Percentiles rank a stretch among this genome's conserved stretches.
Evolutionary conservation across 2,113 vertebrate genomes (phyloP).

Genomic region (Alectura lathami): DNA sequence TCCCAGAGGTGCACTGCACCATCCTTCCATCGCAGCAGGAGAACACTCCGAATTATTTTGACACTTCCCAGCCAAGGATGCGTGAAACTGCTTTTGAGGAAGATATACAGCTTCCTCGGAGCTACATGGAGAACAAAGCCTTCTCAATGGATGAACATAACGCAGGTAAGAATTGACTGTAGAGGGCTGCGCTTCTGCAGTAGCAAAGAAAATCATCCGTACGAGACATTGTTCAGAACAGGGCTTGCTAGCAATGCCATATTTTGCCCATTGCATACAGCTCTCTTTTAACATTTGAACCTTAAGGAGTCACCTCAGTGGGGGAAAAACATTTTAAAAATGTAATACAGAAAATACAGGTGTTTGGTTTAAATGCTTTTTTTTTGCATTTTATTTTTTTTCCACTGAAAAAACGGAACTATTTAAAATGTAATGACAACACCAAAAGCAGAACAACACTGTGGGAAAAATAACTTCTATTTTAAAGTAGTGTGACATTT

Average conservation of each 20-base stretch:
- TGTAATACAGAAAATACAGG: background rate
- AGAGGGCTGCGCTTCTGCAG: background rate
- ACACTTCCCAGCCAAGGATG: slow-evolving; percentile 93
- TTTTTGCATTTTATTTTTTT: background rate
- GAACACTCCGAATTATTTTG: slow-evolving; percentile 93
- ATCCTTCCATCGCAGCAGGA: slow-evolving; percentile 89
- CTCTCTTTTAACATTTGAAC: background rate
- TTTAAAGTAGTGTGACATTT: background rate
- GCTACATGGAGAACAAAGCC: slow-evolving; percentile 96
- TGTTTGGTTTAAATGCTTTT: background rate
- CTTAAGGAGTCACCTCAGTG: background rate
- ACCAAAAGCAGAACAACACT: background rate
- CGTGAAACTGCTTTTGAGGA: slow-evolving; percentile 95
- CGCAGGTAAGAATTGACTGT: slow-evolving; percentile 80
- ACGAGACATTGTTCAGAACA: background rate
- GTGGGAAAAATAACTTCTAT: background rate
- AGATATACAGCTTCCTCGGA: slow-evolving; percentile 90
- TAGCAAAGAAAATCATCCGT: background rate
- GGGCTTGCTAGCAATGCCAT: background rate
- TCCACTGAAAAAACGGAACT: background rate
- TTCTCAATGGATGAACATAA: slow-evolving; percentile 93
- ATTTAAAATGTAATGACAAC: background rate
- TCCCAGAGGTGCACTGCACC: slow-evolving; percentile 90
- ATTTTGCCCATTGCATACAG: background rate
- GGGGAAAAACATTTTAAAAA: background rate